Percentiles rank a stretch among this genome's conserved stretches.
These are phyloP conservation scores for Ciona savignyi DNA, from an alignment of 23 tunicate genomes.

Conservation along the genomic window DNA sequence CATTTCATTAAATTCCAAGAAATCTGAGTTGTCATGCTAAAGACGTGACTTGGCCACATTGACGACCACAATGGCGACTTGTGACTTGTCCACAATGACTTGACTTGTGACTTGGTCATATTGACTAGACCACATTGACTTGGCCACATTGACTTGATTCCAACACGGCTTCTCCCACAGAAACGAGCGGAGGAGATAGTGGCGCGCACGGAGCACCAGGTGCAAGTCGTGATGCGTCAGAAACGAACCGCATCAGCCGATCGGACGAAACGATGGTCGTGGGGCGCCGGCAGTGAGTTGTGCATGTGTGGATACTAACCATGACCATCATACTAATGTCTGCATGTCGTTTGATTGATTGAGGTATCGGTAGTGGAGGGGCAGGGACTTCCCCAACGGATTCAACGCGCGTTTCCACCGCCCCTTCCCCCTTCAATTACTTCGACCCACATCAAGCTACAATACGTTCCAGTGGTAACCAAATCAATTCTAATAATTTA, in stretches of 20 bases:
- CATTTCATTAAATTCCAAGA: too few relatives aligned
- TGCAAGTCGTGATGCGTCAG: constrained; percentile 48
- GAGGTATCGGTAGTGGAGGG: constrained; percentile 33
- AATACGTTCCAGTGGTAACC: constrained; percentile 40
- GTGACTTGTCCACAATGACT: too few relatives aligned
- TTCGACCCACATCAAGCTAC: constrained; percentile 69
- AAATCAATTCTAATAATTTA: too few relatives aligned
- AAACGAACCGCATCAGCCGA: constrained; percentile 62
- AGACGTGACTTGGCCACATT: too few relatives aligned
- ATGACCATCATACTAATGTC: too few relatives aligned
- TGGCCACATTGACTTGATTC: too few relatives aligned
- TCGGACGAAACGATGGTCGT: constrained; percentile 69
- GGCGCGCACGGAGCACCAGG: constrained; percentile 59
- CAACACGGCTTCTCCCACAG: not conserved
- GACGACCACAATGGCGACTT: too few relatives aligned
- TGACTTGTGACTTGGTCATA: too few relatives aligned
- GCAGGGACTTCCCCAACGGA: constrained; percentile 26
- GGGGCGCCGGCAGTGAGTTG: constrained; percentile 69
- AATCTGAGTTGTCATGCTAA: too few relatives aligned
- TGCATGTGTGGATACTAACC: too few relatives aligned
- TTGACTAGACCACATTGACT: too few relatives aligned
- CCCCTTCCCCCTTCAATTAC: constrained; percentile 64
- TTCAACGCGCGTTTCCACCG: constrained; percentile 24
- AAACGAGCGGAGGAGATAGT: constrained; percentile 74
- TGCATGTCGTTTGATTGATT: constrained; percentile 17